phyloP scores from a whole-genome alignment of 1,140 invertebrate species.

The Zaprionus ornatus region DNA sequence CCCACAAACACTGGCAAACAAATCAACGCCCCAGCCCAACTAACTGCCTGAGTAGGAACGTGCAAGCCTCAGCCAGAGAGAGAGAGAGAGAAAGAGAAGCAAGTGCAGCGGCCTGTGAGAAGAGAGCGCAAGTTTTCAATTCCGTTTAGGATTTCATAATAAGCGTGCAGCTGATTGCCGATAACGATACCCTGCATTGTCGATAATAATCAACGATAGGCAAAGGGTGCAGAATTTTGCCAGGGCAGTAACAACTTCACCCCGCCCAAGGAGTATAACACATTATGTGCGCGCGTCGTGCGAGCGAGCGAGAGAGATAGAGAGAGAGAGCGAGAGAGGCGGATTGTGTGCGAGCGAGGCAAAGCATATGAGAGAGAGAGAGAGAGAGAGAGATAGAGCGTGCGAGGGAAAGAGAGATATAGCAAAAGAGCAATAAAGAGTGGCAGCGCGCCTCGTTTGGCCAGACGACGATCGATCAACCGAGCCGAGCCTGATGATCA shows the following conservation, averaged over 20 bases:
- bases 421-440: constrained; percentile 10
- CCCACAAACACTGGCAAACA: constrained; percentile 67
- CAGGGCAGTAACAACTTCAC: constrained; percentile 4
- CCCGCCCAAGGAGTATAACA: constrained; percentile 4
- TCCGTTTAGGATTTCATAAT: constrained; percentile 35
- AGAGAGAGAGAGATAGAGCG: background rate
- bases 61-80: background rate
- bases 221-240: constrained; percentile 11
- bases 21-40: constrained; percentile 28
- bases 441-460: constrained; percentile 29
- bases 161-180: constrained; percentile 32
- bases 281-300: background rate
- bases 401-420: constrained; percentile 6
- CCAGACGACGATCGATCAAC: constrained; percentile 51
- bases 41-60: background rate
- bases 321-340: background rate
- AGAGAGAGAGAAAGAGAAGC: constrained; percentile 5
- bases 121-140: constrained; percentile 6
- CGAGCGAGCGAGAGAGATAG: background rate
- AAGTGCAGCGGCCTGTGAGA: background rate
- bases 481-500: constrained; percentile 55
- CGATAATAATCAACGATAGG: constrained; percentile 9
- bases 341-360: background rate
- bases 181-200: constrained; percentile 17
- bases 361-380: background rate